Conservation (phyloP, 2,888 invertebrate genomes). For the Poecilus cupreus region DNA sequence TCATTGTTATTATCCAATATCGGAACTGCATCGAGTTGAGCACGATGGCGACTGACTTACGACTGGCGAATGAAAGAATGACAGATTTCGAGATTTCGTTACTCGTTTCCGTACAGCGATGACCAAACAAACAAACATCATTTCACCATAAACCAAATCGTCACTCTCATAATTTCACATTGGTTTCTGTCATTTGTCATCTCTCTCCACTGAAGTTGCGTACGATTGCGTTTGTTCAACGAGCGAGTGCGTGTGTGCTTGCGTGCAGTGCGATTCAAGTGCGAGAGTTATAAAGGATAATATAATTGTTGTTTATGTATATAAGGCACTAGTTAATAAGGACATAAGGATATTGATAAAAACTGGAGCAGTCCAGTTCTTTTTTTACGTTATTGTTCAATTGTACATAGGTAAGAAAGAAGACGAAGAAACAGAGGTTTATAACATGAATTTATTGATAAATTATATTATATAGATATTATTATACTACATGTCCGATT, state of each 20-base stretch:
- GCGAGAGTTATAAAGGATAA: slow-evolving; percentile 35
- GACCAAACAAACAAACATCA: background rate
- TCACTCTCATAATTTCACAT: background rate
- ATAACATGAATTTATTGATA: slow-evolving; percentile 28
- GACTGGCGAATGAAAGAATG: background rate
- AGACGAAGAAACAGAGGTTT: slow-evolving; percentile 22
- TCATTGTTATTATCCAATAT: slow-evolving; percentile 68
- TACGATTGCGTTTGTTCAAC: background rate
- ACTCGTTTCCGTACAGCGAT: background rate
- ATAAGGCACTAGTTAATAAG: slow-evolving; percentile 58
- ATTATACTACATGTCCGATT: slow-evolving; percentile 48
- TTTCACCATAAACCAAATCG: background rate
- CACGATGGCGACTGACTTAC: background rate
- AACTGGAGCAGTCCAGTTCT: slow-evolving; percentile 49
- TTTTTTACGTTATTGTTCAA: slow-evolving; percentile 59
- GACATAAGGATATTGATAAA: slow-evolving; percentile 59
- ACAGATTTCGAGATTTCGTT: background rate
- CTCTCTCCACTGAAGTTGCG: background rate
- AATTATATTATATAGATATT: slow-evolving; percentile 41
- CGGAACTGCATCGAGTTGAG: background rate
- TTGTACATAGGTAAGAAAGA: slow-evolving; percentile 51
- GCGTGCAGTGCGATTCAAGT: background rate
- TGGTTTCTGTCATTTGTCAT: background rate
- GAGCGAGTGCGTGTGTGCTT: background rate
- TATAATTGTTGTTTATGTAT: slow-evolving; percentile 59